Base-by-base conservation (phyloP, 2,797 vertebrate genomes). In the Phataginus tetradactyla region DNA sequence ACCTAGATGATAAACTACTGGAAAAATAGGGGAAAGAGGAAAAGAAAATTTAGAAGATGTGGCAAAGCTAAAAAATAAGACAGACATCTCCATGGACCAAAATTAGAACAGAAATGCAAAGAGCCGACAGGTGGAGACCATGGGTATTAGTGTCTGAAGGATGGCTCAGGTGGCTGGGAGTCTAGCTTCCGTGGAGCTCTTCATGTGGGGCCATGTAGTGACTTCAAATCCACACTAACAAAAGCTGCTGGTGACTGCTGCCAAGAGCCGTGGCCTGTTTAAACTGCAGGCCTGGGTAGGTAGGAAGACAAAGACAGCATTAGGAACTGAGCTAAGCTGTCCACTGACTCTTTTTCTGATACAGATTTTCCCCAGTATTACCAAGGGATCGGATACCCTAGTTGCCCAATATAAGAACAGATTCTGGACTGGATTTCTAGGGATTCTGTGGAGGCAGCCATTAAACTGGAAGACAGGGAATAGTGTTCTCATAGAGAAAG, bases 1-100 rank as follows among this genome's bases (percentile, higher is more conserved):
- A 29, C 32, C 51, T 89, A 68, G 13, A 53, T 90, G 37, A 57
- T 63, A 75, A 90, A 77, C 63, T 77, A 42, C 78, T 86, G 18
- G 64, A 45, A 89, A 94, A 85, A 72, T 32, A 29, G 32, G 53
- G n/a, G 57, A 74, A 75, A 83, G 14, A 21, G 42, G n/a, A 59
- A 85, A 53, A 51, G 29, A 63, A 86, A 83, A 72, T 45, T 39
- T 75, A 64, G n/a, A 74, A 72, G 29, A 49, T 5, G 53, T 45
- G 63, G 12, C 63, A 95, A 91, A 79, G 21, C 37, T 93, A 14
- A 68, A 93, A 88, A 83, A 45, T 63, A 57, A 45, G 79, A 84
- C 61, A 88, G 69, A 55, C n/a, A n/a, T 79, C 75, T 72, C 13
- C 45, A 32, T 75, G 55, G 4, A 79, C 45, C 63, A 85, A 83